These are phyloP conservation scores for Halisarca cf. caerulea DNA, from an alignment of 37 sponge, comb jelly and placozoan species.

Conservation along the genomic window DNA sequence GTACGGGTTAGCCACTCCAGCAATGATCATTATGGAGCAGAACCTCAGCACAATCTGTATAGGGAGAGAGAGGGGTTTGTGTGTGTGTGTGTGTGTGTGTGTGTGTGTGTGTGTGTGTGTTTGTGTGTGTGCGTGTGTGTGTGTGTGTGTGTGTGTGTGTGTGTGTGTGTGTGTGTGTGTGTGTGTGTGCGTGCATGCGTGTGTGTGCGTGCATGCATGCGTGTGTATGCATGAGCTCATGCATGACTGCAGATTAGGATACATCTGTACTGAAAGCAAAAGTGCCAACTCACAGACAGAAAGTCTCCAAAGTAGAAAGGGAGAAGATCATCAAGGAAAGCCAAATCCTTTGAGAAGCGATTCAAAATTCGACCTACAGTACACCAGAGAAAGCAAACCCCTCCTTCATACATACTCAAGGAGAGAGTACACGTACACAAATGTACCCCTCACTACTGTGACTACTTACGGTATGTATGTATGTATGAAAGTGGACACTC, in stretches of 20 bases:
- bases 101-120: too few species aligned
- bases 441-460: too few species aligned
- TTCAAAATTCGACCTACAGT: slow-evolving; percentile 73
- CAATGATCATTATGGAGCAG: slow-evolving; percentile 48
- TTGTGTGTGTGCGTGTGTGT: neutral
- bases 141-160: neutral
- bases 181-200: neutral
- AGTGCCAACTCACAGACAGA: slow-evolving; percentile 47
- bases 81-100: too few species aligned
- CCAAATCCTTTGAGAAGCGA: slow-evolving; percentile 80
- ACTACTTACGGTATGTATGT: too few species aligned
- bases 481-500: too few species aligned
- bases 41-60: slow-evolving; percentile 51
- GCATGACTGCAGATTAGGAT: too few species aligned
- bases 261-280: too few species aligned
- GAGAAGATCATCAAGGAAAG: slow-evolving; percentile 65
- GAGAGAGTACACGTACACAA: too few species aligned
- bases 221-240: too few species aligned
- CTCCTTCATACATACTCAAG: too few species aligned
- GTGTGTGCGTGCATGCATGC: neutral
- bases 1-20: slow-evolving; percentile 53
- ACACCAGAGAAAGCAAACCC: too few species aligned
- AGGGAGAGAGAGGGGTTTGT: too few species aligned
- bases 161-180: slow-evolving; percentile 1
- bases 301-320: slow-evolving; percentile 52